Evolutionary conservation across 2,888 invertebrate genomes (phyloP).

Genomic region (Hoplodrina ambigua): DNA sequence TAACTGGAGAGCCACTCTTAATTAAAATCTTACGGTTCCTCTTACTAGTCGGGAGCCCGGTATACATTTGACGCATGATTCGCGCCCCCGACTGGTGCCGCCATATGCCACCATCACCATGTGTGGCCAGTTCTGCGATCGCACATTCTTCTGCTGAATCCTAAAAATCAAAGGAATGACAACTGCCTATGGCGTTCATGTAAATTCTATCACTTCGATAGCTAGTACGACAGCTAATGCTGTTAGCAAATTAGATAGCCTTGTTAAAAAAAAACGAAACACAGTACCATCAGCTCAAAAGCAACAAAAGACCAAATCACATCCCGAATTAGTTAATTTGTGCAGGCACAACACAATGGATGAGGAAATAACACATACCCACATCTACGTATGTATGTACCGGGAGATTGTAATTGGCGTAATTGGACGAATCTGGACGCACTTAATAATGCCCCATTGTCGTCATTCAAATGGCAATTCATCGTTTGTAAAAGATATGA

Average conservation of each 20-base stretch:
- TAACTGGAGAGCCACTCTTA: no score
- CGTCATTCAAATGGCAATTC: conserved; percentile 88
- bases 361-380: conserved; percentile 87
- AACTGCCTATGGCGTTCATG: neutral
- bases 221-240: neutral
- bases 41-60: no score
- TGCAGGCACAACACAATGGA: conserved; percentile 88
- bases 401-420: conserved; percentile 89
- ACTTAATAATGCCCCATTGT: conserved; percentile 89
- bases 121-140: no score
- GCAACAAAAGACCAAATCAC: conserved; percentile 67
- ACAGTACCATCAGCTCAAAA: conserved; percentile 54
- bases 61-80: no score
- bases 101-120: no score
- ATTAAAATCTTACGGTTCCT: no score
- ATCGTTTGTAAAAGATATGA: conserved; percentile 87
- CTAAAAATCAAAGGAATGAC: neutral
- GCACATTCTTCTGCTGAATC: no score
- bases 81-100: no score
- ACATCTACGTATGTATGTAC: conserved; percentile 78
- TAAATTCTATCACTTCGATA: neutral
- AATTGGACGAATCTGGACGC: conserved; percentile 90
- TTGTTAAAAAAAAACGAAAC: conserved; percentile 65
- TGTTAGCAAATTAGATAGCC: neutral
- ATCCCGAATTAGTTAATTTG: conserved; percentile 89